Evolutionary conservation across 2,888 invertebrate genomes (phyloP), one percentile per base, ranked within the genome.

Genomic region (Itoplectis maculator): DNA sequence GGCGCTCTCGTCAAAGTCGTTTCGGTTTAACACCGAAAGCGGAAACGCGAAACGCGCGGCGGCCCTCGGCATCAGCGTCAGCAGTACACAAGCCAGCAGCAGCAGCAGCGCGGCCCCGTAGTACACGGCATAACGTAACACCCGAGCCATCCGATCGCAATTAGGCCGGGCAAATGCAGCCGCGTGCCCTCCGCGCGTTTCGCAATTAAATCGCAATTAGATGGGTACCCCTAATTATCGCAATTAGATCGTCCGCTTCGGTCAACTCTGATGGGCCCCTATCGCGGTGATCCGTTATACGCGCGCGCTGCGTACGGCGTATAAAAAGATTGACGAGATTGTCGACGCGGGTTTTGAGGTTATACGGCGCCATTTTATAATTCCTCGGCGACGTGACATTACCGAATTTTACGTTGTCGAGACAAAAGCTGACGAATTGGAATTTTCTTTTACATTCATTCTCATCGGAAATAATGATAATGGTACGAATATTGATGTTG

Each of bases 221-320:
- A 78, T 79, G 73, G 79, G 78, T 83, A 75, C 81, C 77, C 81
- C 83, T 83, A 83, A 85, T 85, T 85, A 85, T 85, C 84, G 79
- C 83, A 85, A 85, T 85, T 85, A 85, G 81, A 77, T 82, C 76
- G 76, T 79, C 35, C 59, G 56, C 73, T 56, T 73, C 68, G 73
- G 82, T 77, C 82, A 77, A 69, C 72, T 69, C 54, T 68, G 47
- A 54, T 15, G 9, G 9, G 42, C 56, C 40, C 37, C n/a, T n/a
- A 59, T n/a, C 59, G 35, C 8, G 35, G 35, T 29, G n/a, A 59
- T 59, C 59, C 59, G 7, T 56, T 56, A 56, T 47, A n/a, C 5
- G n/a, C 37, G 35, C 5, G n/a, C 37, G 35, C 35, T 59, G 23
- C 9, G 13, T 7, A 2, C 42, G 42, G 11, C 13, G 4, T 20